A percentile compares a stretch with the other conserved stretches of the same genome.
Conservation (phyloP, 2,797 vertebrate species). For the Mallotus villosus region DNA sequence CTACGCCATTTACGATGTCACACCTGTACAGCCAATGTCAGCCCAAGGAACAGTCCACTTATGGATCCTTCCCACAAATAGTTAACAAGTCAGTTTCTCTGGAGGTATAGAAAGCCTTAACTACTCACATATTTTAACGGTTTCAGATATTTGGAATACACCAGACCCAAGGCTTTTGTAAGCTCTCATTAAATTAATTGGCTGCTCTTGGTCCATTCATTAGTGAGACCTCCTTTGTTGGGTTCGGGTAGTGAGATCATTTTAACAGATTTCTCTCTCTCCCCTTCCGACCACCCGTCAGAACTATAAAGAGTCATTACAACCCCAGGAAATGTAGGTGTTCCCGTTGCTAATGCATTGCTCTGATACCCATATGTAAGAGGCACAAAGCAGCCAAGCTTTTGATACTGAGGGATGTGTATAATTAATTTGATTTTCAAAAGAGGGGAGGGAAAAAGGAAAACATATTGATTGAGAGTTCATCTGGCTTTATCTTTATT, state of each 20-base stretch:
- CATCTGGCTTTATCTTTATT: slow-evolving; percentile 51
- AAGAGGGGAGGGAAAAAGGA: slow-evolving; percentile 20
- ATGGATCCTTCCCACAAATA: background rate
- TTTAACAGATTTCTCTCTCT: slow-evolving; percentile 47
- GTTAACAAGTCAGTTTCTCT: slow-evolving; percentile 23
- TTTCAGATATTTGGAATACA: slow-evolving; percentile 57
- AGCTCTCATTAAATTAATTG: slow-evolving; percentile 65
- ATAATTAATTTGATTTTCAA: slow-evolving; percentile 60
- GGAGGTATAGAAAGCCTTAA: slow-evolving; percentile 27
- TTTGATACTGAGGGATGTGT: slow-evolving; percentile 41
- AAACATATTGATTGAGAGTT: slow-evolving; percentile 55
- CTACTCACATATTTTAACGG: slow-evolving; percentile 40
- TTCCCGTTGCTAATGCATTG: slow-evolving; percentile 37
- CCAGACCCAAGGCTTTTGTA: slow-evolving; percentile 56
- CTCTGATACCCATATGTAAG: slow-evolving; percentile 44
- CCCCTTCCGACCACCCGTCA: slow-evolving; percentile 43
- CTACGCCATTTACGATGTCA: background rate
- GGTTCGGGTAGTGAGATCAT: slow-evolving; percentile 53
- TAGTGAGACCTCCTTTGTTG: slow-evolving; percentile 58
- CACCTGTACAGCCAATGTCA: background rate
- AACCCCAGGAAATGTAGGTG: slow-evolving; percentile 41
- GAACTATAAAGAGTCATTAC: slow-evolving; percentile 51
- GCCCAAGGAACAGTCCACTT: background rate
- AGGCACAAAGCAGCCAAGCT: slow-evolving; percentile 33
- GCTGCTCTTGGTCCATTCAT: slow-evolving; percentile 60